phyloP scores from a whole-genome alignment of 1,140 invertebrate species.

The Centruroides sculpturatus region DNA sequence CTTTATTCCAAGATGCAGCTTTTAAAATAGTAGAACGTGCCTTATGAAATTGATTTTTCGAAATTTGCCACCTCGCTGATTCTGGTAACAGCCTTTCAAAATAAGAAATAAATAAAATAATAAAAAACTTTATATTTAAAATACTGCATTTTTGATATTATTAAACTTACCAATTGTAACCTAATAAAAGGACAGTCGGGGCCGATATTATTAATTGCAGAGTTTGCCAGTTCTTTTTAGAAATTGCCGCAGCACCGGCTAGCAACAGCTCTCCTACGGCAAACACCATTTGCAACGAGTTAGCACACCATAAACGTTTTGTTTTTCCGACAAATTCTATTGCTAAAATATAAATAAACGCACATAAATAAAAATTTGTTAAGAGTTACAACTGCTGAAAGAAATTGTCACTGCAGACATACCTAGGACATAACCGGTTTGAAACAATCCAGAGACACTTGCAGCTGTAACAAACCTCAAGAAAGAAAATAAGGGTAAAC shows the following conservation, averaged over 20 bases:
- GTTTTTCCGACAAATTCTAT: slow-evolving; percentile 25
- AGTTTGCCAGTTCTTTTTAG: slow-evolving; percentile 24
- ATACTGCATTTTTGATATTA: background rate
- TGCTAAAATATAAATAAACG: slow-evolving; percentile 13
- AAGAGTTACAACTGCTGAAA: background rate
- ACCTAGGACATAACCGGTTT: slow-evolving; percentile 23
- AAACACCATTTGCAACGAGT: slow-evolving; percentile 26
- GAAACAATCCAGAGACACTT: slow-evolving; percentile 20
- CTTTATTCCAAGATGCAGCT: slow-evolving; percentile 15
- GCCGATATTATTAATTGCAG: slow-evolving; percentile 20
- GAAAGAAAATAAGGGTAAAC: slow-evolving; percentile 16
- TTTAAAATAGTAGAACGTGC: slow-evolving; percentile 12
- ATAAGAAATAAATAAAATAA: background rate
- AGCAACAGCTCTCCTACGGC: slow-evolving; percentile 24
- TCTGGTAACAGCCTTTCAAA: slow-evolving; percentile 14
- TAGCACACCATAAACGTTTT: slow-evolving; percentile 22
- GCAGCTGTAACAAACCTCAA: slow-evolving; percentile 21
- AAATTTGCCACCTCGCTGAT: slow-evolving; percentile 18
- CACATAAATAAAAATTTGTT: background rate
- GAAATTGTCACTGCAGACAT: background rate
- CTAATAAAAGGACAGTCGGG: slow-evolving; percentile 20
- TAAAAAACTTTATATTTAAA: no score
- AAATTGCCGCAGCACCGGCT: slow-evolving; percentile 23
- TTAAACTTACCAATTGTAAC: slow-evolving; percentile 25
- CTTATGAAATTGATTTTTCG: slow-evolving; percentile 6